Percentiles rank a stretch among this genome's conserved stretches.
phyloP scores from a whole-genome alignment of 2,888 invertebrate species.

The Cataglyphis livida region DNA sequence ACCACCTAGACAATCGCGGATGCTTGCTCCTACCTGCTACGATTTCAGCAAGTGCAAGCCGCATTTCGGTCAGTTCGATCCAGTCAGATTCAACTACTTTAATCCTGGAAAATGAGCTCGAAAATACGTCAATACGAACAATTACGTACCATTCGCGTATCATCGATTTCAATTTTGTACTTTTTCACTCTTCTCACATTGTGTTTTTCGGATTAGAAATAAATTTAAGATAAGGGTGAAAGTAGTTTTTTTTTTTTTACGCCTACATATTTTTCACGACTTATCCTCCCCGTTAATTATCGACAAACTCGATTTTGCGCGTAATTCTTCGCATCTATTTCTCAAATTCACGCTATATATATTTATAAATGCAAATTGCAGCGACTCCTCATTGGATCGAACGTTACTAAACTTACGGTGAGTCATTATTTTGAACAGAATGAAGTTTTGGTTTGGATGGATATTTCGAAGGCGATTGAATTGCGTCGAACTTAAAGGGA shows the following conservation, averaged over 20 bases:
- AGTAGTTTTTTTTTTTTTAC: neutral
- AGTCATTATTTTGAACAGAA: neutral
- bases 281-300: neutral
- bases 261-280: too few species aligned
- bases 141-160: slow-evolving; percentile 8
- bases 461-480: slow-evolving; percentile 9
- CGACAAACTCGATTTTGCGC: neutral
- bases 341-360: neutral
- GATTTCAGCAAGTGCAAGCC: slow-evolving; percentile 43
- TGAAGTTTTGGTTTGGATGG: neutral
- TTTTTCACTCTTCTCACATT: slow-evolving; percentile 1
- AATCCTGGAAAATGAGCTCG: slow-evolving; percentile 13
- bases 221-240: slow-evolving; percentile 7
- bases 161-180: slow-evolving; percentile 23
- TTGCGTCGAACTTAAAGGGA: slow-evolving; percentile 13
- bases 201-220: neutral
- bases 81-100: slow-evolving; percentile 34
- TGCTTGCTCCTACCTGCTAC: slow-evolving; percentile 23
- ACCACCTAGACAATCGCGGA: slow-evolving; percentile 68
- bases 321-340: neutral
- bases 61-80: slow-evolving; percentile 21
- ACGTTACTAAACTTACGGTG: neutral
- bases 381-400: neutral
- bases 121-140: slow-evolving; percentile 19
- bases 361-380: neutral